Base-by-base conservation (phyloP, 1,140 invertebrate species). In the Brachionus asplanchnoidis region DNA sequence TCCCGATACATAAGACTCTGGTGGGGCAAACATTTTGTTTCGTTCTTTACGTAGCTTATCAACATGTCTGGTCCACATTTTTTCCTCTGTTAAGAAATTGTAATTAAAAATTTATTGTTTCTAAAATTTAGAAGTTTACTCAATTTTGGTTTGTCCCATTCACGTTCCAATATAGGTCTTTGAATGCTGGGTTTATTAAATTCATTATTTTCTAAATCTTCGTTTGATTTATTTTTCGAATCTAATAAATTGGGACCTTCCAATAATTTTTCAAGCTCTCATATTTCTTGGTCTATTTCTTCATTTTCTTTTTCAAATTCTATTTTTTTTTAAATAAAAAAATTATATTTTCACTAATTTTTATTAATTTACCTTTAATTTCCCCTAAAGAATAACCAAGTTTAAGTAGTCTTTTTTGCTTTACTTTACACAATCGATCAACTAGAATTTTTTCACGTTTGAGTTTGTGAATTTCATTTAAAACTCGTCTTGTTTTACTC, bases 61-160 rank as follows among this genome's bases (percentile, higher is more conserved):
- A 36, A 82, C 79, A 65, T 82, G 79, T 65, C 60, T 60, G n/a
- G 26, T 40, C 79, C 79, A 82, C 9, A 65, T 82, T 46, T 82
- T 82, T 65, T 82, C 79, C 20, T 60, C 79, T 46, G 12, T n/a
- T 36, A 50, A 75, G 28, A 75, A 40, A 14, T 17, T 28, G 1
- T 46, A 14, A 46, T 46, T 46, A 46, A 46, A 14, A n/a, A 5
- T 12, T 0, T 6, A 7, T 23, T 28, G 40, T 28, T 42, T 28
- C 14, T 78, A 46, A 50, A 50, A 44, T 17, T 14, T 8, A 0
- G 2, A 0, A 3, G 8, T 1, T 42, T 82, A 82, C 79, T 82
- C 26, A 82, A 44, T 82, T 82, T 82, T 23, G 79, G 79, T 82
- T 68, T 82, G n/a, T 82, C 79, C 79, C 79, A 82, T 82, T 82